phyloP scores from a whole-genome alignment of 2,888 invertebrate genomes.

The Automeris io region DNA sequence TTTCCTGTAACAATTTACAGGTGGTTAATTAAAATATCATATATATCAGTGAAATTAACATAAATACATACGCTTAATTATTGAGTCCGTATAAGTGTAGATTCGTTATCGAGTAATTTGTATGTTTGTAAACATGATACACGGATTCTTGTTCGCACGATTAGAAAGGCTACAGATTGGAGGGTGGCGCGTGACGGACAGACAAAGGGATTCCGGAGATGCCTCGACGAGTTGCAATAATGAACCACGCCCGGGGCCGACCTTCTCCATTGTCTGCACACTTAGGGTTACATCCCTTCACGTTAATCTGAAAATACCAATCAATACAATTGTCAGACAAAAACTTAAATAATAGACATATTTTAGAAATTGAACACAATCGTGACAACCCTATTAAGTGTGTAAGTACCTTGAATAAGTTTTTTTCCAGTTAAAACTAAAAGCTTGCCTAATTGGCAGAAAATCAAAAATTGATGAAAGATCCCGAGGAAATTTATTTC shows the following conservation, averaged over 20 bases:
- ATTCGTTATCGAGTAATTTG: neutral
- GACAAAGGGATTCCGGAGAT: conserved; percentile 50
- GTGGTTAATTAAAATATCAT: no score
- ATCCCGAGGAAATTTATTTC: conserved; percentile 42
- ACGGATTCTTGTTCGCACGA: conserved; percentile 31
- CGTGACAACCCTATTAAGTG: conserved; percentile 45
- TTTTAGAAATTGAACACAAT: conserved; percentile 24
- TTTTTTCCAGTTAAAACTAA: conserved; percentile 47
- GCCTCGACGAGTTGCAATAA: conserved; percentile 44
- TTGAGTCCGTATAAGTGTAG: neutral
- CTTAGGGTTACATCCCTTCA: conserved; percentile 30
- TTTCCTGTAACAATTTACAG: no score
- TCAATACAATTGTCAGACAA: conserved; percentile 25
- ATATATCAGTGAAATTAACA: no score
- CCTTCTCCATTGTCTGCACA: conserved; percentile 37
- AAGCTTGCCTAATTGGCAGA: conserved; percentile 56
- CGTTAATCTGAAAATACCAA: conserved; percentile 41
- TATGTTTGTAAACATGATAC: conserved; percentile 27
- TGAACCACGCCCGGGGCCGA: conserved; percentile 40
- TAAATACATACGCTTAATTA: no score
- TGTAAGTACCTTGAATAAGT: conserved; percentile 40
- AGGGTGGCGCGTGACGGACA: conserved; percentile 40
- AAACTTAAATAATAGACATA: conserved; percentile 18
- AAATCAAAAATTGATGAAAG: conserved; percentile 57
- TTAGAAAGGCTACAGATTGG: conserved; percentile 39